Conservation (phyloP, 2,113 vertebrate species). For the Mungos mungo region DNA sequence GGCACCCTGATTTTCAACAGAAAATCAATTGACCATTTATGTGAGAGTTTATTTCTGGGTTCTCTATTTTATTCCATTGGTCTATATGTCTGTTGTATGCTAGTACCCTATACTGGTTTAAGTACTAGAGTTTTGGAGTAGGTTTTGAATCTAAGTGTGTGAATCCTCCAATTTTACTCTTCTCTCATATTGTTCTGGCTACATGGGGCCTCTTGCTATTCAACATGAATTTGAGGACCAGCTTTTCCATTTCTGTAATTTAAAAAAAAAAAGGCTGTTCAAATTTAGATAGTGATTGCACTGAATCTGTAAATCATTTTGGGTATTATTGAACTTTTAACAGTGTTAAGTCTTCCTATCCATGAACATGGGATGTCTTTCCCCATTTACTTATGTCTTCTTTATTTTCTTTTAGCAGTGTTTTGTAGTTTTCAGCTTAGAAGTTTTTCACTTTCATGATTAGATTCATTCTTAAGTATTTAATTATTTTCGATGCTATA, state of each 20-base stretch:
- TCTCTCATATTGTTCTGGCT: neutral
- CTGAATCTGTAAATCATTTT: neutral
- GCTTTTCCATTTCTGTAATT: neutral
- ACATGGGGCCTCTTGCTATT: neutral
- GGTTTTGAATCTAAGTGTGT: neutral
- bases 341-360: neutral
- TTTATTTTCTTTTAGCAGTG: neutral
- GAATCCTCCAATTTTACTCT: neutral
- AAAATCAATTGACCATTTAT: neutral
- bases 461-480: neutral
- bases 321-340: neutral
- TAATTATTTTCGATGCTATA: neutral
- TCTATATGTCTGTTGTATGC: neutral
- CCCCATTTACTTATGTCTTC: neutral
- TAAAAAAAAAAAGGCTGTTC: neutral
- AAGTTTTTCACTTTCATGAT: neutral
- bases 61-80: neutral
- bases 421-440: neutral
- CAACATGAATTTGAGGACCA: neutral
- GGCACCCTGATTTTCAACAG: neutral
- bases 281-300: neutral
- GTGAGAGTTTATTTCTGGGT: neutral
- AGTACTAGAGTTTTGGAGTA: neutral
- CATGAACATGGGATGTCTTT: neutral
- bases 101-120: neutral